Evolutionary conservation across 2,888 invertebrate genomes (phyloP).

Genomic region (Diarsia rubi): DNA sequence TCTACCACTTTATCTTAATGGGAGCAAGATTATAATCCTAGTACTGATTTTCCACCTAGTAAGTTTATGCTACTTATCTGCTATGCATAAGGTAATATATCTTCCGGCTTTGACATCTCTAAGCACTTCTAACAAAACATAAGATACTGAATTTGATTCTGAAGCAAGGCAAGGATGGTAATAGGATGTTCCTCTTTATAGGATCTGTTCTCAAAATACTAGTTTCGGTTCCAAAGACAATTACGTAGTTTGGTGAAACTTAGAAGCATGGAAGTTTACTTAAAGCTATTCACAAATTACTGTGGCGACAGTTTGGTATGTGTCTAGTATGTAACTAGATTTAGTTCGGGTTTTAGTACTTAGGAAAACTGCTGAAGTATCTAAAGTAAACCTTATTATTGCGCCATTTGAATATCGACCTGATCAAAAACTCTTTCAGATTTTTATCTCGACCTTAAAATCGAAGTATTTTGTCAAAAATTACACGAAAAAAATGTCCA

Average conservation of each 20-base stretch:
- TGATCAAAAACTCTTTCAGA: slow-evolving; percentile 1
- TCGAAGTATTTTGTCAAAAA: slow-evolving; percentile 15
- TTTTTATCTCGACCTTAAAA: slow-evolving; percentile 2
- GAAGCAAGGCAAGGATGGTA: not conserved
- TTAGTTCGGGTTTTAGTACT: slow-evolving; percentile 11
- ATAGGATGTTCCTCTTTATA: slow-evolving; percentile 10
- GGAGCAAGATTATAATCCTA: not conserved
- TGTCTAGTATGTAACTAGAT: slow-evolving; percentile 14
- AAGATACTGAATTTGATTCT: slow-evolving; percentile 1
- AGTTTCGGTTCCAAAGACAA: slow-evolving; percentile 36
- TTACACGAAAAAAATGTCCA: slow-evolving; percentile 18
- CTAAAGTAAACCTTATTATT: not conserved
- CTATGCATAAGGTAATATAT: not conserved
- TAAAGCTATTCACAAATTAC: slow-evolving; percentile 43
- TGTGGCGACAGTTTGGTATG: slow-evolving; percentile 14
- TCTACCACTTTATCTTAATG: not conserved
- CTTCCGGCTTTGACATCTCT: not conserved
- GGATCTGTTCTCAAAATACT: slow-evolving; percentile 32
- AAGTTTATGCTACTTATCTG: not conserved
- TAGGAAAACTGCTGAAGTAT: slow-evolving; percentile 11
- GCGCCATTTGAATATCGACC: not conserved
- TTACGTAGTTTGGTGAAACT: slow-evolving; percentile 43
- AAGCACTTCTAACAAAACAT: not conserved
- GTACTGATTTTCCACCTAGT: not conserved
- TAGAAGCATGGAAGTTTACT: slow-evolving; percentile 62